phyloP scores from a whole-genome alignment of 2,888 invertebrate species.

The Meganola albula region DNA sequence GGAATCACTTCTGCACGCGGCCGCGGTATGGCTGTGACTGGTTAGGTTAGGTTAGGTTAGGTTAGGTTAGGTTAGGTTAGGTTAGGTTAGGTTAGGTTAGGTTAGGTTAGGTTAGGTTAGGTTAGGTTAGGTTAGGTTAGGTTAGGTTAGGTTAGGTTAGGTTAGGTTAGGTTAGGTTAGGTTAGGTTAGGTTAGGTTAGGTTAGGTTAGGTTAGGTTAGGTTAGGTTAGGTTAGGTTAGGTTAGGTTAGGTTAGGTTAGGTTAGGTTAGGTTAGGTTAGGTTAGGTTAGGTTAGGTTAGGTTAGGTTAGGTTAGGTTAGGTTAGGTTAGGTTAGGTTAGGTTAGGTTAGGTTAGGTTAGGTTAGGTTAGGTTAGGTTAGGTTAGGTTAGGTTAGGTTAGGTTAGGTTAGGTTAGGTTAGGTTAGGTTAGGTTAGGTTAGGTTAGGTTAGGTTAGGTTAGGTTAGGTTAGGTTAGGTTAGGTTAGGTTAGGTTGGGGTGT shows the following conservation, averaged over 20 bases:
- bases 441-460: constrained; percentile 13
- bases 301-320: constrained; percentile 17
- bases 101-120: constrained; percentile 22
- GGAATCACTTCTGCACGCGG: too few species aligned
- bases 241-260: constrained; percentile 19
- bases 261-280: constrained; percentile 19
- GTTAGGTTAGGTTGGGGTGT: constrained; percentile 10
- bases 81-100: constrained; percentile 19
- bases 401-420: constrained; percentile 13
- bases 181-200: constrained; percentile 17
- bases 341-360: constrained; percentile 12
- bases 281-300: constrained; percentile 16
- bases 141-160: constrained; percentile 18
- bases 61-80: constrained; percentile 16
- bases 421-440: constrained; percentile 13
- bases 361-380: constrained; percentile 16
- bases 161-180: constrained; percentile 17
- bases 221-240: constrained; percentile 18
- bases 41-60: constrained; percentile 9
- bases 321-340: constrained; percentile 19
- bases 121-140: constrained; percentile 21
- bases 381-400: constrained; percentile 14
- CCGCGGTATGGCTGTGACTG: constrained; percentile 6
- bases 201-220: constrained; percentile 18
- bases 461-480: constrained; percentile 12